Conservation (phyloP, 2,113 vertebrate species). For the Cyprinus carpio region DNA sequence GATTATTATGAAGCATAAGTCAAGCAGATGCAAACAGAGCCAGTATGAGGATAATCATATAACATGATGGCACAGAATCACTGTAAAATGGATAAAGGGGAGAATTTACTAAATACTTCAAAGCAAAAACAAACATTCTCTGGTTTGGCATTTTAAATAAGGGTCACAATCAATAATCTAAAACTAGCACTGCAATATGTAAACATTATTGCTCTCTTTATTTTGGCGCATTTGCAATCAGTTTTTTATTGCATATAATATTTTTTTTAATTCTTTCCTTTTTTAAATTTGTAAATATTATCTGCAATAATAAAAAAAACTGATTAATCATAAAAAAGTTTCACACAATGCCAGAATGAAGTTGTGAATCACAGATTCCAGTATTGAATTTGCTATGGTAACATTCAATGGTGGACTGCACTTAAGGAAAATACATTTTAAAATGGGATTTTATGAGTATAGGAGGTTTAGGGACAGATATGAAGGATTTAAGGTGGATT, state of each 20-base stretch:
- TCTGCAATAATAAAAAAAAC: background rate
- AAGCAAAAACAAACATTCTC: background rate
- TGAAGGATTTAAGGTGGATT: background rate
- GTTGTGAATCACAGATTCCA: background rate
- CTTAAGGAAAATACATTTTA: background rate
- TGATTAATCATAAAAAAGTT: background rate
- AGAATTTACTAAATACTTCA: background rate
- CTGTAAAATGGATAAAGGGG: background rate
- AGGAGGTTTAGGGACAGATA: background rate
- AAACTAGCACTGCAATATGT: background rate
- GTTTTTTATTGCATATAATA: too few relatives aligned
- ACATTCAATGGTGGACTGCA: background rate
- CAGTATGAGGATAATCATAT: background rate
- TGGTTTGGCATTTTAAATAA: background rate
- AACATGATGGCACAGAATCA: background rate
- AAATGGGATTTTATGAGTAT: background rate
- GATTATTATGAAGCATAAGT: conserved; percentile 8
- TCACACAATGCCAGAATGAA: background rate
- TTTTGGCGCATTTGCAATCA: too few relatives aligned
- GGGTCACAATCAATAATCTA: background rate
- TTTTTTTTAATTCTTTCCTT: too few relatives aligned
- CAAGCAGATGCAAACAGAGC: background rate
- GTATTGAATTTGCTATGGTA: background rate
- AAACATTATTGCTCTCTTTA: too few relatives aligned
- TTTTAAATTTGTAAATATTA: background rate